phyloP scores from a whole-genome alignment of 2,888 invertebrate genomes.

The Plebejus argus region DNA sequence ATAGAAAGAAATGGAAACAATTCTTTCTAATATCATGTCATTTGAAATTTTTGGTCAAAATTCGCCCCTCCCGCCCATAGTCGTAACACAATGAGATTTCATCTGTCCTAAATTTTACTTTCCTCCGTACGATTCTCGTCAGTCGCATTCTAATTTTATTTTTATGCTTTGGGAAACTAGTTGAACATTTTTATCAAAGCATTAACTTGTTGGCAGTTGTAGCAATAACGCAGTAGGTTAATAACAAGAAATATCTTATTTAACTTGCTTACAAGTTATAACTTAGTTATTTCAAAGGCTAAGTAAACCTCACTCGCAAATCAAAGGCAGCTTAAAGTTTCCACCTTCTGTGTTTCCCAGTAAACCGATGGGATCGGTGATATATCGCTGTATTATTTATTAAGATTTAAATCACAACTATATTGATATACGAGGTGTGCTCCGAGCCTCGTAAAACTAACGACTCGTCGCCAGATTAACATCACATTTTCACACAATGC shows the following conservation, averaged over 20 bases:
- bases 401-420: constrained; percentile 47
- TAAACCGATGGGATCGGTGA: constrained; percentile 59
- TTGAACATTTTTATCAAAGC: neutral
- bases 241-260: neutral
- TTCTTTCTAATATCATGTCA: no score
- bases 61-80: no score
- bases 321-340: neutral
- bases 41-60: no score
- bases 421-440: constrained; percentile 19
- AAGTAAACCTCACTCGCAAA: neutral
- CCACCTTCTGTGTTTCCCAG: constrained; percentile 47
- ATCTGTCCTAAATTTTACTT: no score
- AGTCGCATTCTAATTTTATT: no score
- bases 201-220: no score
- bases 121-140: no score
- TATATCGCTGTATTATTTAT: constrained; percentile 55
- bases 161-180: neutral
- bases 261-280: neutral
- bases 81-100: no score
- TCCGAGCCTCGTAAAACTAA: neutral
- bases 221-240: neutral
- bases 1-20: no score
- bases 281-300: neutral
- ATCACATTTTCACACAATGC: constrained; percentile 42
- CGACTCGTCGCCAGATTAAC: neutral